phyloP scores from a whole-genome alignment of 2,888 invertebrate genomes.

The Quadriops clusia region DNA sequence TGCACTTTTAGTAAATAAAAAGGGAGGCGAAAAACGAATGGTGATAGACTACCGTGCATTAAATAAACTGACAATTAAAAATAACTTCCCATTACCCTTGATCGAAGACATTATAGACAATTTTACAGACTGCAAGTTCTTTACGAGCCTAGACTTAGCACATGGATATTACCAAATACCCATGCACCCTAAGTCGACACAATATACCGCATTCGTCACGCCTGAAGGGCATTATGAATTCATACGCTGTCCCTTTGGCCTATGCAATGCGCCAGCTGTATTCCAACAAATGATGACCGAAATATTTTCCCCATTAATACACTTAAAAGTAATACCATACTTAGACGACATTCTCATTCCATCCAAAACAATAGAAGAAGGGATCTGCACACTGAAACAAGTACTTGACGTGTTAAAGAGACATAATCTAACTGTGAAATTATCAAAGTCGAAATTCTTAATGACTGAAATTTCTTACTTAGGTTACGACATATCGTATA shows the following conservation, averaged over 20 bases:
- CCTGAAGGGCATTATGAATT: constrained; percentile 18
- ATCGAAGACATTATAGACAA: constrained; percentile 16
- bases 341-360: constrained; percentile 13
- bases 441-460: constrained; percentile 23
- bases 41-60: constrained; percentile 13
- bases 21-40: constrained; percentile 9
- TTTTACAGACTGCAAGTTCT: constrained; percentile 15
- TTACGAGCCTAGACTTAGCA: constrained; percentile 17
- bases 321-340: constrained; percentile 9
- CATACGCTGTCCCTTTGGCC: constrained; percentile 11
- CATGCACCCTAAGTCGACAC: constrained; percentile 16
- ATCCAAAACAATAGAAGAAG: constrained; percentile 9
- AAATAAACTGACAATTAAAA: constrained; percentile 11
- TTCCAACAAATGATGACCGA: constrained; percentile 13
- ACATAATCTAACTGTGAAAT: constrained; percentile 24
- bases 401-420: constrained; percentile 17
- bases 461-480: constrained; percentile 20
- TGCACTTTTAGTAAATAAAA: constrained; percentile 5
- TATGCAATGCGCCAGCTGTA: constrained; percentile 12
- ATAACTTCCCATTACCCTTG: constrained; percentile 11
- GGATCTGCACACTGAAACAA: constrained; percentile 7
- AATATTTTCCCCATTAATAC: constrained; percentile 9
- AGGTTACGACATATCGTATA: constrained; percentile 13
- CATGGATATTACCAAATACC: constrained; percentile 23
- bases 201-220: constrained; percentile 22